Percentiles rank a stretch among this genome's conserved stretches.
These are phyloP conservation scores for Drosophila quinaria DNA, from an alignment of 2,888 invertebrate species.

Conservation along the genomic window DNA sequence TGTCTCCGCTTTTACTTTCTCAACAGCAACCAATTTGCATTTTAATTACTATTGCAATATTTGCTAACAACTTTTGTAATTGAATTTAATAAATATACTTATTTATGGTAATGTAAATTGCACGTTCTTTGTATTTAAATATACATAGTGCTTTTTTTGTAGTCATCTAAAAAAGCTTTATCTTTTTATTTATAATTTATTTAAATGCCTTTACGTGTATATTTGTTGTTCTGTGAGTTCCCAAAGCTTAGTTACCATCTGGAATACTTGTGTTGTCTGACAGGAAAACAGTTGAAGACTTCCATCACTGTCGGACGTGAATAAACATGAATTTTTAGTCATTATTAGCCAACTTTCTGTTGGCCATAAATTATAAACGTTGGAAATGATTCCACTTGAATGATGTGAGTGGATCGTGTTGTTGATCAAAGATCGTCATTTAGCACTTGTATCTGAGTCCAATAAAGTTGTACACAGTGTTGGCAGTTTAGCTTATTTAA, in stretches of 20 bases:
- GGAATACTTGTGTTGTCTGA: slow-evolving; percentile 33
- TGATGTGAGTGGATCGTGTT: neutral
- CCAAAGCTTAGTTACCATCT: slow-evolving; percentile 18
- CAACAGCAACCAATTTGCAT: slow-evolving; percentile 8
- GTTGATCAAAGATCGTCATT: neutral
- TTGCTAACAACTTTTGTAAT: neutral
- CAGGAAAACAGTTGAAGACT: slow-evolving; percentile 16
- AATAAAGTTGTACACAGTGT: slow-evolving; percentile 3
- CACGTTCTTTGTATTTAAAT: slow-evolving; percentile 13
- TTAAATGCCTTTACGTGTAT: slow-evolving; percentile 11
- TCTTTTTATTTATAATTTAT: neutral
- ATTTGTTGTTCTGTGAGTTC: slow-evolving; percentile 24
- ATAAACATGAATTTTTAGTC: slow-evolving; percentile 29
- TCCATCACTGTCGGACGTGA: slow-evolving; percentile 38
- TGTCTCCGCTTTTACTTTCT: neutral
- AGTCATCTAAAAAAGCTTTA: slow-evolving; percentile 9
- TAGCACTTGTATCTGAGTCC: neutral
- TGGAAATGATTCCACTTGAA: neutral
- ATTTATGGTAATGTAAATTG: neutral
- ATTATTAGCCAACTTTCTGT: neutral
- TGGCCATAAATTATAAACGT: neutral
- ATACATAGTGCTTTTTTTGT: slow-evolving; percentile 3
- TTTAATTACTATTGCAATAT: neutral
- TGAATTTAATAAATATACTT: neutral
- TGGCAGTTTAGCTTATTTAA: neutral